Evolutionary conservation across 2,888 invertebrate genomes (phyloP).

Genomic region (Trachelus iudaicus): DNA sequence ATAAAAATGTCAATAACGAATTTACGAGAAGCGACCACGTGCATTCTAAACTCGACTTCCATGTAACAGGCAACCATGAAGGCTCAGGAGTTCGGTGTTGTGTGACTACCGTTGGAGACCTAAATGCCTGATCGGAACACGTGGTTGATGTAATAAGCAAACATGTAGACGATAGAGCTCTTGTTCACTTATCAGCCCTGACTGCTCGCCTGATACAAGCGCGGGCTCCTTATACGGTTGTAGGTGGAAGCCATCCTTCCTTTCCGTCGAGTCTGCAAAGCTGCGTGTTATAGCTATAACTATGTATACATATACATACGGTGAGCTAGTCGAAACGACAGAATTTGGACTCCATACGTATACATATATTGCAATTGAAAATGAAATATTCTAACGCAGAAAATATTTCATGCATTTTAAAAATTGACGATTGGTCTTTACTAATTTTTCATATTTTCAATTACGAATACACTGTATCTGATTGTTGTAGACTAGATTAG

Average conservation of each 20-base stretch:
- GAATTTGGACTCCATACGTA: neutral
- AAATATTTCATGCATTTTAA: neutral
- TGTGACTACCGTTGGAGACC: constrained; percentile 17
- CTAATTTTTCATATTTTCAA: neutral
- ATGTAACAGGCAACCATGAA: constrained; percentile 39
- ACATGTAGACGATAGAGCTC: constrained; percentile 36
- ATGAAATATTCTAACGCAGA: neutral
- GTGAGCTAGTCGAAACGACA: neutral
- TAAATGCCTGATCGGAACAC: constrained; percentile 53
- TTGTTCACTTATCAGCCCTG: constrained; percentile 6
- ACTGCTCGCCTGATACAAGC: constrained; percentile 55
- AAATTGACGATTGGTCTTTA: neutral
- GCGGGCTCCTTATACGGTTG: constrained; percentile 65
- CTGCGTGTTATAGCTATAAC: neutral
- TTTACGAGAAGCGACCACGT: constrained; percentile 52
- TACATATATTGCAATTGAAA: neutral
- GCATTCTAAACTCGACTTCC: constrained; percentile 62
- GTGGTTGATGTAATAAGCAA: constrained; percentile 50
- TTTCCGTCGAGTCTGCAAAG: neutral
- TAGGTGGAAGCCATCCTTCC: constrained; percentile 52
- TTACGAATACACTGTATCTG: too few relatives aligned
- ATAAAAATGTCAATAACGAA: neutral
- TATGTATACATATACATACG: neutral
- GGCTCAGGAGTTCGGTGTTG: neutral
- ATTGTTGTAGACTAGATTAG: neutral